Evolutionary conservation across 2,888 invertebrate species (phyloP), one percentile per base, ranked within the genome.

Genomic region (Lasioglossum pauxillum): DNA sequence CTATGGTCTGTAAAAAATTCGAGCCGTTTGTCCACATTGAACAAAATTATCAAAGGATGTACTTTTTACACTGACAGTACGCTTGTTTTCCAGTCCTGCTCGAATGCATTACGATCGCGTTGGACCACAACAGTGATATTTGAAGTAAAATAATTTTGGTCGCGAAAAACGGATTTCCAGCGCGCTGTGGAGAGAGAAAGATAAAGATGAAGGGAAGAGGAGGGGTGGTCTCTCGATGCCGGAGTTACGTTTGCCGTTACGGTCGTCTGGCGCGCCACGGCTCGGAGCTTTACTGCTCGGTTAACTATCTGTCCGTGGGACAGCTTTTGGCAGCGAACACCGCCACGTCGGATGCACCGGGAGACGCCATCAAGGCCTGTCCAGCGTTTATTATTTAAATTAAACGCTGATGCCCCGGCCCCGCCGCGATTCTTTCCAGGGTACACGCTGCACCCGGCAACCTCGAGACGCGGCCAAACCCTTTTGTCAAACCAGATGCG

Each of bases 251-350:
- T 84, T 73, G 79, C 76, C 84, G 85, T 85, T 85, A 84, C 85
- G 76, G 57, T 80, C 84, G 85, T 84, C 85, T 85, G 85, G 77
- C 71, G 80, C 41, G 46, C 79, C 53, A 79, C 75, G 27, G 73
- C 73, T 69, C 80, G 77, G 69, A 78, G 84, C 78, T 85, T 86
- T 77, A 79, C 82, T 75, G 86, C 85, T 77, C 76, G 87, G 83
- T 87, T 87, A 87, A 87, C 87, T 86, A 86, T 82, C 86, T 83
- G 78, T 82, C 86, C 86, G 71, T 46, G 57, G 77, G 83, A 73
- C 85, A 82, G 82, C 76, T 87, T 86, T 86, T 87, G 86, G 86
- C 86, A 86, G 75, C 57, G 80, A 44, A 44, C 77, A 57, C 74
- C 75, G n/a, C 80, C 75, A 74, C 77, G 75, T 44, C 64, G 75